Evolutionary conservation across 1,140 invertebrate genomes (phyloP).

Genomic region (Dreissena polymorpha): DNA sequence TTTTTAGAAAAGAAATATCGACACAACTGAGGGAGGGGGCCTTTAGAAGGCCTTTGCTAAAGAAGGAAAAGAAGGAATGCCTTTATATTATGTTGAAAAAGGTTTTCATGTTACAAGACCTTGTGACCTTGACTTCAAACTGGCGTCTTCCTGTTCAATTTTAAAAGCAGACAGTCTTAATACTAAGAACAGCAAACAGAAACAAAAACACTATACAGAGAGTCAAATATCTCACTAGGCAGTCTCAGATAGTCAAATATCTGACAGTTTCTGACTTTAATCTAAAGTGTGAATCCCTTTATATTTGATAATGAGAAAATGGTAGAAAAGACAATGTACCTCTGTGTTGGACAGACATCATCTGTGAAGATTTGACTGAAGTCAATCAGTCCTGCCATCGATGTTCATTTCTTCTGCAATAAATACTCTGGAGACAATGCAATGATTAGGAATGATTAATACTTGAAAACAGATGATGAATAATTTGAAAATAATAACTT

Average conservation of each 20-base stretch:
- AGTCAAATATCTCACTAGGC: too few relatives aligned
- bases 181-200: not conserved
- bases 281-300: not conserved
- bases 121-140: not conserved
- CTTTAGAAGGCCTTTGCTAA: too few relatives aligned
- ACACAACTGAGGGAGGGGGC: too few relatives aligned
- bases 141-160: not conserved
- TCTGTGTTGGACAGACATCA: not conserved
- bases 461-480: too few relatives aligned
- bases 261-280: too few relatives aligned
- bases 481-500: too few relatives aligned
- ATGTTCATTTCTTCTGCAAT: not conserved
- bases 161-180: not conserved
- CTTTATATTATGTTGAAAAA: too few relatives aligned
- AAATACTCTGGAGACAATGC: not conserved
- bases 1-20: too few relatives aligned
- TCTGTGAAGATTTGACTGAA: constrained; percentile 29
- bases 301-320: not conserved
- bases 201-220: not conserved
- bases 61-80: too few relatives aligned
- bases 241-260: too few relatives aligned
- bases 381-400: constrained; percentile 24
- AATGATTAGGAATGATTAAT: too few relatives aligned
- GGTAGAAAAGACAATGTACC: not conserved
- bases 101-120: not conserved